phyloP scores from a whole-genome alignment of 35 echinoderm and acorn worm species.

The Heliocidaris erythrogramma region DNA sequence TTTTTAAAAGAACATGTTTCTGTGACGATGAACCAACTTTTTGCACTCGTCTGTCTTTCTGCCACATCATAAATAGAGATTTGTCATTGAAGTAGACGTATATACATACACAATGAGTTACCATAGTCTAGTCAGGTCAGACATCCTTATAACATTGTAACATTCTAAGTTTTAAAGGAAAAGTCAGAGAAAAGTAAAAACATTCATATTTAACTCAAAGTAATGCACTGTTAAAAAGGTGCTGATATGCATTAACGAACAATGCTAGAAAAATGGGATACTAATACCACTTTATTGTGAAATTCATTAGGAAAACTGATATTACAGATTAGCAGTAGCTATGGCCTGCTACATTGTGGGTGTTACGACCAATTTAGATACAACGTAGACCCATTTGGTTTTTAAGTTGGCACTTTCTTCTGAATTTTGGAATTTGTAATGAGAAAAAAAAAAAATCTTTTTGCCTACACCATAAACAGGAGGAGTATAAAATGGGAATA shows the following conservation, averaged over 20 bases:
- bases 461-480: too few relatives aligned
- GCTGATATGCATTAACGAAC: neutral
- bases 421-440: too few relatives aligned
- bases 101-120: neutral
- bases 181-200: neutral
- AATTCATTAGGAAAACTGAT: neutral
- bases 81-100: neutral
- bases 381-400: neutral
- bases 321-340: neutral
- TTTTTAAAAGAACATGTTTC: neutral
- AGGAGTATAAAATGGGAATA: too few relatives aligned
- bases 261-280: neutral
- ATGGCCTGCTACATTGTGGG: neutral
- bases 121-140: neutral
- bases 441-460: too few relatives aligned
- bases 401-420: neutral
- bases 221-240: neutral
- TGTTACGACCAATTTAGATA: neutral
- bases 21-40: neutral
- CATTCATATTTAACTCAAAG: neutral
- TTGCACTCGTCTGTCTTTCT: neutral
- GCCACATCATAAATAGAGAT: neutral
- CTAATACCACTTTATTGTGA: neutral
- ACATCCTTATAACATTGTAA: neutral
- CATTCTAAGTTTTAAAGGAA: too few relatives aligned